Evolutionary conservation across 2,888 invertebrate genomes (phyloP).

Genomic region (Pterostichus madidus): DNA sequence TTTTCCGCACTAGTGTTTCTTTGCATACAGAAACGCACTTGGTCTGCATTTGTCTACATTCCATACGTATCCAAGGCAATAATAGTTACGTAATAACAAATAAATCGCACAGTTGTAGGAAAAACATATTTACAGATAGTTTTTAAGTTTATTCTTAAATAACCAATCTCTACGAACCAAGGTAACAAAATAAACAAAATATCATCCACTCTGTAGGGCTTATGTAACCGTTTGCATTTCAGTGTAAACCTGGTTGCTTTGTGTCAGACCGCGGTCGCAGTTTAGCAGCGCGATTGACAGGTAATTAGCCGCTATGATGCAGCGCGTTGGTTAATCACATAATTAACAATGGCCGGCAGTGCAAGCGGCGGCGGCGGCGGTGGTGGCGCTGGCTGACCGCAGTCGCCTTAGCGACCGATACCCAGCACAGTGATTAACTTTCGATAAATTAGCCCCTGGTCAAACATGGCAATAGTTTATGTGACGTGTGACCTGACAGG

Average conservation of each 20-base stretch:
- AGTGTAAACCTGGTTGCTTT: conserved; percentile 10
- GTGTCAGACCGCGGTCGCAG: conserved; percentile 58
- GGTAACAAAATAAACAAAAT: too few species aligned
- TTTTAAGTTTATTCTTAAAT: too few species aligned
- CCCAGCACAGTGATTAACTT: conserved; percentile 37
- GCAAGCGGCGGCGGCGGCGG: background rate
- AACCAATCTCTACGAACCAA: too few species aligned
- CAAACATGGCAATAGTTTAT: background rate
- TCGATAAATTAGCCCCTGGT: conserved; percentile 33
- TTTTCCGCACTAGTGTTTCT: too few species aligned
- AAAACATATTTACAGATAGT: too few species aligned
- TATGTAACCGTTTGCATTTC: background rate
- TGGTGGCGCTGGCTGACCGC: conserved; percentile 32
- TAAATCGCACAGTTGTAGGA: too few species aligned
- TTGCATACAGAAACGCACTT: too few species aligned
- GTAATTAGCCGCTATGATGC: conserved; percentile 68
- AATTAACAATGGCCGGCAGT: conserved; percentile 67
- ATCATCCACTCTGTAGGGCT: background rate
- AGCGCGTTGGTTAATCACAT: conserved; percentile 68
- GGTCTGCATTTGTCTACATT: too few species aligned
- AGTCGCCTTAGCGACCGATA: conserved; percentile 30
- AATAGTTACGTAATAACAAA: too few species aligned
- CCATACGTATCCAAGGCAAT: too few species aligned
- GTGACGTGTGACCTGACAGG: background rate
- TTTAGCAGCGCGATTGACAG: conserved; percentile 68